These are phyloP conservation scores for Leptinotarsa lineolata DNA, from an alignment of 1,140 invertebrate species.

Conservation along the genomic window DNA sequence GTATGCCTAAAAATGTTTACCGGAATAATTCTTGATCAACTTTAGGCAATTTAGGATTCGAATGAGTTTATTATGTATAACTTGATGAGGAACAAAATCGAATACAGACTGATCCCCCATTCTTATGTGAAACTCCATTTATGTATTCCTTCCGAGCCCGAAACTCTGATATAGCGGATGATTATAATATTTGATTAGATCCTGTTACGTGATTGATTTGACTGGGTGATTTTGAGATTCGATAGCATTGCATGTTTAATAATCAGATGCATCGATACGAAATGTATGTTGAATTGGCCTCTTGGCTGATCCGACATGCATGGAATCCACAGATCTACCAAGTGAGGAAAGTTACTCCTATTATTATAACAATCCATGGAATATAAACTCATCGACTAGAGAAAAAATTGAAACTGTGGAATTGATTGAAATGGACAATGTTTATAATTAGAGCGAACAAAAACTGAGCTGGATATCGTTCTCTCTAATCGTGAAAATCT, in stretches of 20 bases:
- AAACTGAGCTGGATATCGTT: no score
- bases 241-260: not conserved
- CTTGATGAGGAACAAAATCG: no score
- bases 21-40: no score
- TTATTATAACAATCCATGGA: not conserved
- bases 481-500: no score
- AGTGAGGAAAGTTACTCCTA: not conserved
- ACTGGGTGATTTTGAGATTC: not conserved
- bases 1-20: no score
- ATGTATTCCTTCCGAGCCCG: not conserved
- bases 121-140: not conserved
- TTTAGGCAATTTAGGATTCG: no score
- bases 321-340: not conserved
- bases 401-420: no score
- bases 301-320: not conserved
- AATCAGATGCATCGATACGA: slow-evolving; percentile 3
- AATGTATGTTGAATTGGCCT: not conserved
- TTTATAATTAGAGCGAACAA: no score
- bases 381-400: no score
- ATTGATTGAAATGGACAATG: no score
- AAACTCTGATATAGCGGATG: not conserved
- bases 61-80: no score
- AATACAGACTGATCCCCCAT: not conserved
- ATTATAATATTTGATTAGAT: slow-evolving; percentile 1
- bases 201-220: not conserved